A percentile compares a stretch with the other conserved stretches of the same genome.
Evolutionary conservation across 2,888 invertebrate genomes (phyloP).

Genomic region (Brachypalpus laphriformis): DNA sequence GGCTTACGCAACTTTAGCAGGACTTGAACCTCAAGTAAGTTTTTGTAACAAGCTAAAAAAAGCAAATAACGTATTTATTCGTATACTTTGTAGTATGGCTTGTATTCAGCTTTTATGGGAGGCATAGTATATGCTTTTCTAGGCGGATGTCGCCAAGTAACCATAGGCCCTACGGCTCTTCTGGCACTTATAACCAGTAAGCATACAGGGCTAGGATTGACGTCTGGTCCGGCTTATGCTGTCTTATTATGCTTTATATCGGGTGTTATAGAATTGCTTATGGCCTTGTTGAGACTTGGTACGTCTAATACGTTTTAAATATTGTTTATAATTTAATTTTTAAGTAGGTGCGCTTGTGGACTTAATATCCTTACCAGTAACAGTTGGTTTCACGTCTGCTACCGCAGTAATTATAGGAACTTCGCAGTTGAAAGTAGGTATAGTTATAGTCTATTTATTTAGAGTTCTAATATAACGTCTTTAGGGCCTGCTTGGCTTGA

Average conservation of each 20-base stretch:
- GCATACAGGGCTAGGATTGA: conserved; percentile 82
- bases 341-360: conserved; percentile 91
- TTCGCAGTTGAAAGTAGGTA: conserved; percentile 89
- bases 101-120: conserved; percentile 97
- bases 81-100: conserved; percentile 89
- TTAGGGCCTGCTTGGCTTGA: conserved; percentile 87
- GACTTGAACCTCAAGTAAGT: conserved; percentile 91
- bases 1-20: conserved; percentile 95
- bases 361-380: conserved; percentile 95
- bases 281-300: conserved; percentile 93
- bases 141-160: conserved; percentile 94
- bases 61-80: not conserved
- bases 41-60: not conserved
- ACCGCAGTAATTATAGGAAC: conserved; percentile 95
- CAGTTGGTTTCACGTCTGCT: conserved; percentile 95
- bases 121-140: conserved; percentile 95
- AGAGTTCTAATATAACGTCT: not conserved
- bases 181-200: conserved; percentile 94
- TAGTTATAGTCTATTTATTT: too few species aligned
- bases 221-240: conserved; percentile 88
- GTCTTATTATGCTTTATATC: conserved; percentile 92
- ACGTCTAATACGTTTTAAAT: conserved; percentile 10
- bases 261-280: conserved; percentile 90
- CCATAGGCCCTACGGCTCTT: conserved; percentile 95
- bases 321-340: conserved; percentile 35